Conservation (phyloP, 2,888 invertebrate species). For the Petrolisthes cinctipes region DNA sequence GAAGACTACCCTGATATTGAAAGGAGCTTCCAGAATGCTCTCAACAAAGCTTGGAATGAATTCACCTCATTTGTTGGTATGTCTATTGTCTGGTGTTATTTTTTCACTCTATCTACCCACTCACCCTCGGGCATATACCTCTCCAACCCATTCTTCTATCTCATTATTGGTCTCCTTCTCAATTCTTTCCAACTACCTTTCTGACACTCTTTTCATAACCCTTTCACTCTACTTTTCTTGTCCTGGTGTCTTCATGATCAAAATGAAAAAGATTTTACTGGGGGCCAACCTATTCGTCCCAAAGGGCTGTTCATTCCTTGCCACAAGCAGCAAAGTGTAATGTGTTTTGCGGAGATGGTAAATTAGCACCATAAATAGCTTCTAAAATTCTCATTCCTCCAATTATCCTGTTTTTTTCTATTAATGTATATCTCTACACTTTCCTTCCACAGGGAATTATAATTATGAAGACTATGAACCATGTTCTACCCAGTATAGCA, state of each 20-base stretch:
- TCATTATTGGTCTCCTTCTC: not conserved
- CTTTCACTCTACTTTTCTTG: not conserved
- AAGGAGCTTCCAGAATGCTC: not conserved
- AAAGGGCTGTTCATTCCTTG: no score
- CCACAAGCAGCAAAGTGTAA: no score
- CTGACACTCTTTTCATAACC: not conserved
- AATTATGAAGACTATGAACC: conserved; percentile 44
- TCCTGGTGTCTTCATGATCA: no score
- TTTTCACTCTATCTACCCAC: not conserved
- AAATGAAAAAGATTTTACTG: no score
- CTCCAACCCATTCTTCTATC: not conserved
- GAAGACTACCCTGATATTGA: conserved; percentile 24
- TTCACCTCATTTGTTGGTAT: conserved; percentile 53
- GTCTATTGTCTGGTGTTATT: not conserved
- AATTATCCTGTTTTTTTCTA: not conserved
- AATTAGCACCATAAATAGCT: no score
- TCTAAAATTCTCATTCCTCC: not conserved
- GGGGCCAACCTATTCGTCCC: no score
- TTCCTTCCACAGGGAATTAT: conserved; percentile 31
- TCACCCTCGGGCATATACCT: not conserved
- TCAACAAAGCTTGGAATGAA: conserved; percentile 2
- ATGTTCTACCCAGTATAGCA: conserved; percentile 18
- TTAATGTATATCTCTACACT: no score
- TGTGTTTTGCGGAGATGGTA: no score
- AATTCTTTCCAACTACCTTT: not conserved